A percentile compares a stretch with the other conserved stretches of the same genome.
phyloP scores from a whole-genome alignment of 1,140 invertebrate genomes.

The Lucilia cuprina region DNA sequence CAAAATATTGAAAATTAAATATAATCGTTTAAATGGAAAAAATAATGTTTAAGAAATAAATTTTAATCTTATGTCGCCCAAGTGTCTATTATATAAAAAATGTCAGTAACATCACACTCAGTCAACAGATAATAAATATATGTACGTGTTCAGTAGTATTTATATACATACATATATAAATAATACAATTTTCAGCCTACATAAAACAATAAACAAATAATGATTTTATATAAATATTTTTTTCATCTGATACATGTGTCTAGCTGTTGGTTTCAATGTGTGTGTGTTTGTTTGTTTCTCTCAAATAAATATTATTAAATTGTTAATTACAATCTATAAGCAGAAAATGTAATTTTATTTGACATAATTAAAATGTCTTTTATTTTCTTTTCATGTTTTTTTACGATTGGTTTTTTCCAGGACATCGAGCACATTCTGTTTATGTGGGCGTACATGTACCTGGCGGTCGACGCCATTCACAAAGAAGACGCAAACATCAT shows the following conservation, averaged over 20 bases:
- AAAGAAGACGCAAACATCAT: slow-evolving; percentile 79
- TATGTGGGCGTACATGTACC: slow-evolving; percentile 89
- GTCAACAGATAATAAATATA: not conserved
- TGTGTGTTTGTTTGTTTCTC: no score
- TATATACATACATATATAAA: not conserved
- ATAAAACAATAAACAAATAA: not conserved
- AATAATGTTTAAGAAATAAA: not conserved
- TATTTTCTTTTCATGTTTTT: not conserved
- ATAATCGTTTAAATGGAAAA: not conserved
- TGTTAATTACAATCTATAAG: no score
- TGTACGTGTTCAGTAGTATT: no score
- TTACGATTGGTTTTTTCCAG: slow-evolving; percentile 64
- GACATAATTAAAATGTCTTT: no score
- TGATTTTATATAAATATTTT: no score
- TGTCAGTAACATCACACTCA: not conserved
- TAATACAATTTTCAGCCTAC: no score
- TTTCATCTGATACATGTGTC: no score
- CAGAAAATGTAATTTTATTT: no score
- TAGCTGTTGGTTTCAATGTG: no score
- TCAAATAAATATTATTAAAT: no score
- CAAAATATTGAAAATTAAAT: no score
- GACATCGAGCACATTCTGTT: slow-evolving; percentile 86
- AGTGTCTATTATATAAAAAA: not conserved
- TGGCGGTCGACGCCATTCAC: slow-evolving; percentile 74
- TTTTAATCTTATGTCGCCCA: not conserved